A percentile compares a stretch with the other conserved stretches of the same genome.
phyloP scores from a whole-genome alignment of 2,113 vertebrate species.

The Cnemophilus loriae region DNA sequence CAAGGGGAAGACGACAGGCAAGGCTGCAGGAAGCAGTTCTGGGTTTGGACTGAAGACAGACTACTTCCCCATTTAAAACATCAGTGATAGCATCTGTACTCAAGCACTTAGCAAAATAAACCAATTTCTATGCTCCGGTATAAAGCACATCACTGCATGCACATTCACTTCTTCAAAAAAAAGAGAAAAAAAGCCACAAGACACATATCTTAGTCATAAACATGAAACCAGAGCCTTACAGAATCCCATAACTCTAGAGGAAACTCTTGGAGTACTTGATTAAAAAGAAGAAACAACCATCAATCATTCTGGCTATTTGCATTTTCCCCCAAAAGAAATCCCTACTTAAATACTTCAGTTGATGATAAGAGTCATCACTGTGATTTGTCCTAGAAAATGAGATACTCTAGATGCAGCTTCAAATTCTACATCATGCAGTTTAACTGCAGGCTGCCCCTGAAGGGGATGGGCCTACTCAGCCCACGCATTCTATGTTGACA shows the following conservation, averaged over 20 bases:
- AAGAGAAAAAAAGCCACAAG: not conserved
- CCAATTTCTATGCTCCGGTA: not conserved
- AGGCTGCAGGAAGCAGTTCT: not conserved
- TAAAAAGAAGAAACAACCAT: not conserved
- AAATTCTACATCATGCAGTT: not conserved
- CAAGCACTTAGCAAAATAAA: not conserved
- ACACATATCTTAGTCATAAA: not conserved
- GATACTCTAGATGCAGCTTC: not conserved
- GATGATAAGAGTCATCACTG: not conserved
- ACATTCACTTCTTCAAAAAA: not conserved
- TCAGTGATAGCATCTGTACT: not conserved
- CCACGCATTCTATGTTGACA: not conserved
- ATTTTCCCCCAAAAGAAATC: not conserved
- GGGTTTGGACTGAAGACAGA: not conserved
- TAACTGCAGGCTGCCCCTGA: not conserved
- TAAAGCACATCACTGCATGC: not conserved
- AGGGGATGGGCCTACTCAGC: not conserved
- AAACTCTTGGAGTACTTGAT: not conserved
- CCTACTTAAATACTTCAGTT: not conserved
- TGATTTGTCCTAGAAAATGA: not conserved
- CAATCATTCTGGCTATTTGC: not conserved
- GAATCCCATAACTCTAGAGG: not conserved
- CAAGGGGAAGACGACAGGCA: not conserved
- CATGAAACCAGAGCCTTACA: not conserved
- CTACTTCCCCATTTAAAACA: not conserved